These are phyloP conservation scores for Acrossocheilus wenchowensis DNA, from an alignment of 2,797 vertebrate species.

Conservation along the genomic window DNA sequence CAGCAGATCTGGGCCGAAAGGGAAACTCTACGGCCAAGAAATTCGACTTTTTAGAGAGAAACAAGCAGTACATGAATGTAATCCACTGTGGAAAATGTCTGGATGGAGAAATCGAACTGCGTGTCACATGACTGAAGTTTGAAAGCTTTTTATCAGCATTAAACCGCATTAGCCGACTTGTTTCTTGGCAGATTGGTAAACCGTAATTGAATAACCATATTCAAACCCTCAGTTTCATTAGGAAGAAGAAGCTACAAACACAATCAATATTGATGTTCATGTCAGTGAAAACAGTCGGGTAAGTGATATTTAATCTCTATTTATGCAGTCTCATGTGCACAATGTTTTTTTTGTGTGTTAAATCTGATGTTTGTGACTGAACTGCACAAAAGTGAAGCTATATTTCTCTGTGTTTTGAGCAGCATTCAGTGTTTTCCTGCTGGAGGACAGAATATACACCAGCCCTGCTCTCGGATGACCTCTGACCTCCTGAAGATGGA, in stretches of 20 bases:
- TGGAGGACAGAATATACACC: background rate
- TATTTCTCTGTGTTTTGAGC: background rate
- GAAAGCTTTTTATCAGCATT: background rate
- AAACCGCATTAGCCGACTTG: background rate
- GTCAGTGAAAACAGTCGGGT: background rate
- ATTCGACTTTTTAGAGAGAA: background rate
- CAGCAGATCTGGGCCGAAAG: conserved; percentile 46
- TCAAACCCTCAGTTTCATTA: background rate
- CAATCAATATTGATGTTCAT: background rate
- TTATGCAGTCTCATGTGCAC: background rate
- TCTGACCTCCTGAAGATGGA: background rate
- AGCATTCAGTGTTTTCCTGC: background rate
- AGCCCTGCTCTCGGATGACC: conserved; percentile 6
- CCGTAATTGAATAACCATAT: background rate
- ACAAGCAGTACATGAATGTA: background rate
- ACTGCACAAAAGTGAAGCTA: background rate
- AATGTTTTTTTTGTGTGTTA: background rate
- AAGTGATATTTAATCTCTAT: conserved; percentile 1
- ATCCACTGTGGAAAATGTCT: background rate
- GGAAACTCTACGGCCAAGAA: background rate
- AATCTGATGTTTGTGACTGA: background rate
- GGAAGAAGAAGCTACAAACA: background rate
- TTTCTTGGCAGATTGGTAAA: background rate
- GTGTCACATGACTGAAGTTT: background rate
- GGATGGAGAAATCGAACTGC: background rate